phyloP scores from a whole-genome alignment of 2,888 invertebrate genomes.

The Pharmacophagus antenor region DNA sequence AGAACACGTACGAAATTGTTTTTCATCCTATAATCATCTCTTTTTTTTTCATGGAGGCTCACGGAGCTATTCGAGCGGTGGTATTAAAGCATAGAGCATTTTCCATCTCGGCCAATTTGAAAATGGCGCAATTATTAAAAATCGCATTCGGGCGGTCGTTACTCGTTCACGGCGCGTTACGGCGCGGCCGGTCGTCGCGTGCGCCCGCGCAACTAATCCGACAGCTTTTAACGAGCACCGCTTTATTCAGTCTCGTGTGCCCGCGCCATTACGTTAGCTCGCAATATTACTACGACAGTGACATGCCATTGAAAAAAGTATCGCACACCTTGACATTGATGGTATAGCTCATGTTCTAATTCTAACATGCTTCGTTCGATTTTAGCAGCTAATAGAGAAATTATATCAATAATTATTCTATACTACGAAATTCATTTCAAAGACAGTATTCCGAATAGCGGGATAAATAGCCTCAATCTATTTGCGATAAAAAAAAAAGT shows the following conservation, averaged over 20 bases:
- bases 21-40: constrained; percentile 17
- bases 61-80: constrained; percentile 18
- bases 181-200: constrained; percentile 60
- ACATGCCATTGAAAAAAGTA: constrained; percentile 47
- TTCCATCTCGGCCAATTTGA: constrained; percentile 31
- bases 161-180: constrained; percentile 57
- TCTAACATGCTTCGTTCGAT: not conserved
- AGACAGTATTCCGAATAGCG: too few species aligned
- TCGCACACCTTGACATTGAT: constrained; percentile 31
- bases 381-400: not conserved
- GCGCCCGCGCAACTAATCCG: constrained; percentile 59
- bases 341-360: constrained; percentile 5
- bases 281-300: constrained; percentile 44
- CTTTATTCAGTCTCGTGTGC: constrained; percentile 55
- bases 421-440: not conserved
- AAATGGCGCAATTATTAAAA: constrained; percentile 38
- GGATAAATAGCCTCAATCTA: too few species aligned
- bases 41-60: constrained; percentile 14
- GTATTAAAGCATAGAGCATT: constrained; percentile 6
- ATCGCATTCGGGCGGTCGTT: constrained; percentile 44
- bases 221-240: constrained; percentile 53
- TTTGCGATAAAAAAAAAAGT: too few species aligned
- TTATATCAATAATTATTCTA: too few species aligned
- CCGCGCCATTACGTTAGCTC: constrained; percentile 53
- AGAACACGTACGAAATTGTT: constrained; percentile 11